Conservation (phyloP, 2,888 invertebrate species). For the Acrobasis repandana region DNA sequence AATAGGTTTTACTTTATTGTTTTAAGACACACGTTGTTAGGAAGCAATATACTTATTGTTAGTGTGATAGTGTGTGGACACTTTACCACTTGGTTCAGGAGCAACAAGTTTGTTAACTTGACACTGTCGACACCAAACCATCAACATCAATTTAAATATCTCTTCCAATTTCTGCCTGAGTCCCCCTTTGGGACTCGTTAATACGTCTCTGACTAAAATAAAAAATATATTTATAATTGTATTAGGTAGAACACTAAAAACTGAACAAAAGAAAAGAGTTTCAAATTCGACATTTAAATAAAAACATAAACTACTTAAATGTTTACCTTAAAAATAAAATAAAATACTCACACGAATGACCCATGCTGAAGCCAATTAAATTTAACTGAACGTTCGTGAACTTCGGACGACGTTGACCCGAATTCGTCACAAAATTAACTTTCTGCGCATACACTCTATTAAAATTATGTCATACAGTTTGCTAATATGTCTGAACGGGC, state of each 20-base stretch:
- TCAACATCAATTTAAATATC: conserved; percentile 90
- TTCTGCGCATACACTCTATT: conserved; percentile 43
- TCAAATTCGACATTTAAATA: too few relatives aligned
- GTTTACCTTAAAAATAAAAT: conserved; percentile 18
- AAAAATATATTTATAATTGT: conserved; percentile 34
- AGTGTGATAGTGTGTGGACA: conserved; percentile 10
- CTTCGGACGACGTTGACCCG: conserved; percentile 41
- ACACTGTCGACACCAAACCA: conserved; percentile 91
- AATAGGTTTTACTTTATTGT: too few relatives aligned
- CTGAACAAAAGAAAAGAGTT: conserved; percentile 11
- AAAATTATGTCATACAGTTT: conserved; percentile 53
- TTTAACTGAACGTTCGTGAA: conserved; percentile 40
- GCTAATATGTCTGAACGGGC: conserved; percentile 41
- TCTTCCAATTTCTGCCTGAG: conserved; percentile 87
- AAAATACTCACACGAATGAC: conserved; percentile 64
- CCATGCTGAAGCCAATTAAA: conserved; percentile 49
- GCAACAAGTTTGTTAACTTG: conserved; percentile 86
- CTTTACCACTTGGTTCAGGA: conserved; percentile 82
- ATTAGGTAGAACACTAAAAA: conserved; percentile 19
- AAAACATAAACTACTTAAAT: conserved; percentile 18
- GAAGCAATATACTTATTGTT: background rate
- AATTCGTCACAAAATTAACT: conserved; percentile 43
- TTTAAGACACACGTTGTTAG: too few relatives aligned
- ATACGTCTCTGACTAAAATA: conserved; percentile 68
- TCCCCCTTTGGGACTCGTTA: conserved; percentile 63